Conservation (phyloP, 2,797 vertebrate genomes). For the Botia almorhae region DNA sequence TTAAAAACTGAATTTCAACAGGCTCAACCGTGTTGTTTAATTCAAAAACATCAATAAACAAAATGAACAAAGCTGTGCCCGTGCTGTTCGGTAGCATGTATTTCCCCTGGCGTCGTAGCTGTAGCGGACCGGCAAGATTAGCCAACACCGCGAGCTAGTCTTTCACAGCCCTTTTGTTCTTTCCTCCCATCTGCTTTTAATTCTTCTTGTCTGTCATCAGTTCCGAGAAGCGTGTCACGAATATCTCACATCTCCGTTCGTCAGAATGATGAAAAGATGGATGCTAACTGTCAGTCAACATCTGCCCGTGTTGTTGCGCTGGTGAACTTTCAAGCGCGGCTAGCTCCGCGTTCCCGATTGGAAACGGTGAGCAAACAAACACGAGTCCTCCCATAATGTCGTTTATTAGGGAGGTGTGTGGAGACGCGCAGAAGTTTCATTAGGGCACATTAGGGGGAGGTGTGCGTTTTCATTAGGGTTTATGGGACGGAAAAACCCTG, state of each 20-base stretch:
- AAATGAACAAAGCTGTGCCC: slow-evolving; percentile 34
- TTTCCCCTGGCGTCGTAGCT: slow-evolving; percentile 18
- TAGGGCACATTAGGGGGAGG: slow-evolving; percentile 72
- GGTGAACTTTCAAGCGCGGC: background rate
- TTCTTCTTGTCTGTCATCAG: slow-evolving; percentile 26
- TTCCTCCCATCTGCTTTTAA: slow-evolving; percentile 15
- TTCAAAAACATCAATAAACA: slow-evolving; percentile 41
- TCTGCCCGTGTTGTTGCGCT: background rate
- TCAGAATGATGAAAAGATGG: background rate
- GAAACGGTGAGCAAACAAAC: background rate
- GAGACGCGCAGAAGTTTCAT: slow-evolving; percentile 61
- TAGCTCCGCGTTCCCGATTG: background rate
- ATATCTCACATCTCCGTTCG: background rate
- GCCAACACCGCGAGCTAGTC: slow-evolving; percentile 20
- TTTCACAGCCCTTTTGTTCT: slow-evolving; percentile 24
- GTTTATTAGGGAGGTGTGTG: slow-evolving; percentile 58
- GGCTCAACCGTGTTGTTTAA: slow-evolving; percentile 24
- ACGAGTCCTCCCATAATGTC: slow-evolving; percentile 35
- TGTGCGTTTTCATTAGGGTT: slow-evolving; percentile 77
- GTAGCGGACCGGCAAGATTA: slow-evolving; percentile 5
- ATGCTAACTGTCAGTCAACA: slow-evolving; percentile 20
- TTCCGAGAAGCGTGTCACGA: background rate
- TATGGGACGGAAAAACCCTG: slow-evolving; percentile 76
- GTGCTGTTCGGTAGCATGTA: slow-evolving; percentile 23
- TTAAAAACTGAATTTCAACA: slow-evolving; percentile 19